phyloP scores from a whole-genome alignment of 2,797 vertebrate species.

The Helicolenus hilgendorfi region DNA sequence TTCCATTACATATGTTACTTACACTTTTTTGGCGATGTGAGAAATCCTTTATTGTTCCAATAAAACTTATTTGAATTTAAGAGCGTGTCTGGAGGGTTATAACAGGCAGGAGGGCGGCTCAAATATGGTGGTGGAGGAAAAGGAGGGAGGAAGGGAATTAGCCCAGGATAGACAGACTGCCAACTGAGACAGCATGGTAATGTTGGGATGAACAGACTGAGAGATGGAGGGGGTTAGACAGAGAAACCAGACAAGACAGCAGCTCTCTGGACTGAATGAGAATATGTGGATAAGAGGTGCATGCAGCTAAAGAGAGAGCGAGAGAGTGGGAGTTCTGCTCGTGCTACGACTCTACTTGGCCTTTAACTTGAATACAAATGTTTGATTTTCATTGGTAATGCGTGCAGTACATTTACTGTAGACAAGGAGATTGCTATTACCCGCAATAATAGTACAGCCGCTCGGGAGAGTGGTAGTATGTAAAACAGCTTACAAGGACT shows the following conservation, averaged over 20 bases:
- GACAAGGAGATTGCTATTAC: constrained; percentile 51
- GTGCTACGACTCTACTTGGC: constrained; percentile 54
- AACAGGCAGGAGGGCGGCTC: constrained; percentile 52
- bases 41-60: constrained; percentile 50
- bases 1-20: constrained; percentile 48
- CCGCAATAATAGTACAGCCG: constrained; percentile 28
- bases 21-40: constrained; percentile 46
- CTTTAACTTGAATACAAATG: constrained; percentile 71
- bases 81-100: constrained; percentile 56
- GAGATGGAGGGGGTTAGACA: constrained; percentile 79
- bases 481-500: constrained; percentile 47
- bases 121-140: constrained; percentile 59
- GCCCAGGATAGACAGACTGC: constrained; percentile 81
- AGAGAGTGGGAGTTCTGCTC: constrained; percentile 36
- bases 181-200: constrained; percentile 86
- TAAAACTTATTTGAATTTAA: constrained; percentile 55
- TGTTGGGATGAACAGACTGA: constrained; percentile 85
- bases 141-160: constrained; percentile 67
- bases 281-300: constrained; percentile 69
- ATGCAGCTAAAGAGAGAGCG: constrained; percentile 26
- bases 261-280: constrained; percentile 73
- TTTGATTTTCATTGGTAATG: constrained; percentile 54
- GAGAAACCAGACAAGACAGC: constrained; percentile 69
- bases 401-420: constrained; percentile 41
- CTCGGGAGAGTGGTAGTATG: constrained; percentile 26